Base-by-base conservation (phyloP, 2,113 vertebrate species). In the Damaliscus lunatus region DNA sequence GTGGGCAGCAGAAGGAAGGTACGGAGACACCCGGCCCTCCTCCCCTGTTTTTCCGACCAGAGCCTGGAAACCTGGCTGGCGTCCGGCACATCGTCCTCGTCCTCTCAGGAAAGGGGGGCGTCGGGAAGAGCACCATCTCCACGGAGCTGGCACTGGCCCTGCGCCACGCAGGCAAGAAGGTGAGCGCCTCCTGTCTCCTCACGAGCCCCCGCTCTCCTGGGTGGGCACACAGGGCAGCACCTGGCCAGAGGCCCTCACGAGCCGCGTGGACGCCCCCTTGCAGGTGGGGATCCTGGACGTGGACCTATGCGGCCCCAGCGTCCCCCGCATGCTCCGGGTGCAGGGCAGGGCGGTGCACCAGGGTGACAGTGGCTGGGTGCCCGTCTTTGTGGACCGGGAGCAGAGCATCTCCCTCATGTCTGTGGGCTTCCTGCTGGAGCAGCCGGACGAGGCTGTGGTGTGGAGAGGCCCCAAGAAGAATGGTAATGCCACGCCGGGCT, bases 391-490 rank as follows among this genome's bases (percentile, higher is more conserved):
- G 25, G 99, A 99, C 59, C 98, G 98, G 7, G 98, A 99, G 78
- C 99, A 99, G 97, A 99, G 90, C 96, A 98, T 99, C 23, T 99
- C 99, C 0, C 98, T 99, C 60, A 99, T 99, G 99, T 99, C 99
- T 21, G 99, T 99, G 0, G 99, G 99, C 46, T 99, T 99, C 98
- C 99, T 99, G 94, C 98, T 99, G 97, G 99, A 99, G 96, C 98
- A 99, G 74, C 99, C 99, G 0, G 99, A 99, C 1, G 99, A 99
- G 9, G 99, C 99, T 0, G 99, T 99, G 97, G 99, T 99, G 50
- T 99, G 99, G 99, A 99, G 99, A 97, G 99, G 99, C 25, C 99
- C 99, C 90, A 99, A 99, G 98, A 99, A 99, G 98, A 99, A 99
- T 0, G 99, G 99, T 99, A 89, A 87, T 5, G 6, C 2, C 19